phyloP scores from a whole-genome alignment of 2,113 vertebrate genomes.

The Callospermophilus lateralis region DNA sequence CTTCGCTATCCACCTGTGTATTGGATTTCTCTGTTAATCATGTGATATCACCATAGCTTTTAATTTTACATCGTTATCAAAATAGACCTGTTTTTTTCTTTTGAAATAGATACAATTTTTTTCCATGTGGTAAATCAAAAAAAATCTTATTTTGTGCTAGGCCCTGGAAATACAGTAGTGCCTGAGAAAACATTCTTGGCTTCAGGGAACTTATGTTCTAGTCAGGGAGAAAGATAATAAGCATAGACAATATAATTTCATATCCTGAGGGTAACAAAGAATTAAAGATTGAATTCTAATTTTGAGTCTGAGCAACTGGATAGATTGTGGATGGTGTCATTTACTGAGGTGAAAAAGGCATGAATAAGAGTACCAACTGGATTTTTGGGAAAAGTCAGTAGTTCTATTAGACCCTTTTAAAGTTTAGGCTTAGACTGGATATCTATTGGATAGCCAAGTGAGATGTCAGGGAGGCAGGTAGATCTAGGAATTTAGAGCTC shows the following conservation, averaged over 20 bases:
- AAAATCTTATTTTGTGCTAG: not conserved
- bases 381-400: not conserved
- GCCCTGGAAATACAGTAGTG: not conserved
- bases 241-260: too few relatives aligned
- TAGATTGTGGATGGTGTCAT: not conserved
- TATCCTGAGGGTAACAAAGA: not conserved
- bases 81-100: conserved; percentile 41
- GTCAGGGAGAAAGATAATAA: too few relatives aligned
- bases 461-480: not conserved
- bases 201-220: not conserved
- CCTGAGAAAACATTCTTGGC: not conserved
- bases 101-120: conserved; percentile 2
- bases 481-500: not conserved
- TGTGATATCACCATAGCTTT: not conserved
- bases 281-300: not conserved
- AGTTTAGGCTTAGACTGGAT: not conserved
- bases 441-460: not conserved
- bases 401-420: not conserved
- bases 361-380: not conserved
- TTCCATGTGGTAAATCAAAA: not conserved
- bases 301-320: not conserved
- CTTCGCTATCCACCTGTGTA: not conserved
- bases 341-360: not conserved
- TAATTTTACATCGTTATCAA: not conserved
- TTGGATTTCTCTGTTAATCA: not conserved